Evolutionary conservation across 2,888 invertebrate species (phyloP), one percentile per base, ranked within the genome.

Genomic region (Esperia sulphurella): DNA sequence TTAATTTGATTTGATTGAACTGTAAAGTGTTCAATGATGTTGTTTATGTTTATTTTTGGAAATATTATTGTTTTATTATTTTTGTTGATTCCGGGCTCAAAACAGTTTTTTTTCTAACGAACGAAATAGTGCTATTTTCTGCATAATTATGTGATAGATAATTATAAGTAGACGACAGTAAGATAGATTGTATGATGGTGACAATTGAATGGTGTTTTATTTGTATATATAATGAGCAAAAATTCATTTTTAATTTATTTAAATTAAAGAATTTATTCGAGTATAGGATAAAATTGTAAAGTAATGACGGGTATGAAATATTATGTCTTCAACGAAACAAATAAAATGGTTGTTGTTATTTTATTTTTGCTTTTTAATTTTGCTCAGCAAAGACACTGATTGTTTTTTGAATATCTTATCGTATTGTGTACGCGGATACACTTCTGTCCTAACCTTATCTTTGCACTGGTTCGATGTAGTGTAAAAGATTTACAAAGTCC

Each of bases 301-400:
- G 28, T 14, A 69, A 73, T 72, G 65, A 74, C 66, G 79, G 81
- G 76, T 79, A 72, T 9, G 71, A 71, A 74, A 57, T 63, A 59
- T 60, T 63, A 68, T 70, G 71, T 71, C 65, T 62, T 62, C 65
- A 60, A 65, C 58, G 66, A 65, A 51, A 55, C 50, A 57, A 74
- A 78, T 80, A 75, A 76, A 78, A 71, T 74, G 71, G 70, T 80
- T 79, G 72, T 79, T 79, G 63, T 78, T 75, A 70, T 69, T 71
- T 67, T 57, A 48, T 55, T 53, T 48, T 54, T 10, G 42, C 41
- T 13, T 39, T 41, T 43, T 21, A 21, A 21, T 6, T 13, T 43
- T 14, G 37, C 46, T 43, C 37, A 41, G 10, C 38, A 33, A n/a
- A n/a, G n/a, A n/a, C n/a, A n/a, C 7, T 6, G 8, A 33, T 21